Base-by-base conservation (phyloP, 2,113 vertebrate genomes). In the Aptenodytes patagonicus region DNA sequence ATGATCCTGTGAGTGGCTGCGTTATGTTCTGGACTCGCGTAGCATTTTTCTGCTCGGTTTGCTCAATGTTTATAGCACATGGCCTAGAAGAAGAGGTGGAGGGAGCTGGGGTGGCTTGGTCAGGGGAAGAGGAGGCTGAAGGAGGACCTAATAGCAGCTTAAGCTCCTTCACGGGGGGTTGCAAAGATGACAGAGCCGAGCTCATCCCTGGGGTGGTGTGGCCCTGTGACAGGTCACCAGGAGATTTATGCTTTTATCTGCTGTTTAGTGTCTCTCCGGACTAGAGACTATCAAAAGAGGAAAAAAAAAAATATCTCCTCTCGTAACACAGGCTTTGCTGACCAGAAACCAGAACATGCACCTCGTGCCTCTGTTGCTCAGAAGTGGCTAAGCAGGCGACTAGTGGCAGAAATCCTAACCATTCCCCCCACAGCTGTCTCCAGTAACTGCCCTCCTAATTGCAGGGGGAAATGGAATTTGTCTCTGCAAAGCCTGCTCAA, bases 1-100 rank as follows among this genome's bases (percentile, higher is more conserved):
- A 98, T 99, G 98, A 99, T 99, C 97, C 98, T 99, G 99, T 99
- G 98, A 99, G 99, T 98, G 42, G 16, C 73, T 58, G 66, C 7
- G 1, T 21, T 28, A 5, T 28, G 25, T 18, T 69, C 54, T 47
- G 75, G 49, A 4, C 31, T 69, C 8, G 14, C 7, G 0, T 17
- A 17, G 73, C 2, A 4, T 55, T 55, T 61, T 22, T 10, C 78
- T 89, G 87, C 51, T 60, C 4, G 17, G 31, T 94, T 94, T 89
- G 69, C 47, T 88, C 42, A 4, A 1, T 11, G 17, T 88, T 88
- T 66, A 24, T 82, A 26, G 71, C 64, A 49, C 4, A 0, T 38
- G 62, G 28, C n/a, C 17, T 47, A 36, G 47, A 22, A 73, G 70
- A 14, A 71, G 72, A 42, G 60, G 38, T 32, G 44, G 4, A 72